Evolutionary conservation across 2,888 invertebrate species (phyloP).

Genomic region (Eledone cirrhosa): DNA sequence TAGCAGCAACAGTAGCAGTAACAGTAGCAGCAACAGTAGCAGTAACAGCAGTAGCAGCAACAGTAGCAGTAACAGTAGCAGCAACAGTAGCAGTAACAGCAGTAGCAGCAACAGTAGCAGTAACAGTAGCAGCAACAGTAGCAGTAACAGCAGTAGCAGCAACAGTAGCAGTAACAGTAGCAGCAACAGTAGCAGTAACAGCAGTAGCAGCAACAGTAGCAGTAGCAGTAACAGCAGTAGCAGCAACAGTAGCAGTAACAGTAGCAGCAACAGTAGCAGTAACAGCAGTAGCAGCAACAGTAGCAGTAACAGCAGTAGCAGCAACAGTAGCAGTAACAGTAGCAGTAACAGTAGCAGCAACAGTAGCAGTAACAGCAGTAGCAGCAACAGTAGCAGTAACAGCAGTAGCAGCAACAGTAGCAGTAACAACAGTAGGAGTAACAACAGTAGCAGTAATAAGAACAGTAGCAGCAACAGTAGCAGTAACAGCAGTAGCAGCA

Average conservation of each 20-base stretch:
- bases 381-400: not conserved
- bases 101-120: too few relatives aligned
- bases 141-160: too few relatives aligned
- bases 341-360: not conserved
- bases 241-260: not conserved
- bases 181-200: not conserved
- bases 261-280: not conserved
- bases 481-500: too few relatives aligned
- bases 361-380: not conserved
- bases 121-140: too few relatives aligned
- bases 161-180: too few relatives aligned
- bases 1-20: not conserved
- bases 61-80: too few relatives aligned
- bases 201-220: not conserved
- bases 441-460: too few relatives aligned
- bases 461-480: too few relatives aligned
- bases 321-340: not conserved
- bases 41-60: too few relatives aligned
- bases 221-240: not conserved
- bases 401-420: not conserved
- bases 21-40: not conserved
- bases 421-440: too few relatives aligned
- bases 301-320: conserved; percentile 3
- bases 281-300: conserved; percentile 5
- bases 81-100: too few relatives aligned